phyloP scores from a whole-genome alignment of 92 coral and sea anemone species.

The Umimayanthus kanabou region DNA sequence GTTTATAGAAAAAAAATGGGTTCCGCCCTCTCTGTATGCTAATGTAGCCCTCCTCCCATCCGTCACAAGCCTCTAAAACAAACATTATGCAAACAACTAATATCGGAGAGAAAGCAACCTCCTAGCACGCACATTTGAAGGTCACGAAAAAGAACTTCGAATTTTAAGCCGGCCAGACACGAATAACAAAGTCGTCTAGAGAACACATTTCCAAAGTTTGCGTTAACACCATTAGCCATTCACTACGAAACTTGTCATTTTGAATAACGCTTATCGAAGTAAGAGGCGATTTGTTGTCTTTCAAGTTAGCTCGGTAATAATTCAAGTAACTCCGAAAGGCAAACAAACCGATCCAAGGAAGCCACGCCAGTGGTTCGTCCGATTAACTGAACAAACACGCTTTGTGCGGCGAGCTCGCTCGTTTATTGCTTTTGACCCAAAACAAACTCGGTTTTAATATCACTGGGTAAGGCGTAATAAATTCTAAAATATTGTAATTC shows the following conservation, averaged over 20 bases:
- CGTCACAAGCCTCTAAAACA: not conserved
- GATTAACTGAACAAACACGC: constrained; percentile 25
- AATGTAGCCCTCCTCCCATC: too few species aligned
- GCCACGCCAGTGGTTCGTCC: constrained; percentile 15
- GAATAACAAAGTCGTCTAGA: not conserved
- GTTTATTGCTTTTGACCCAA: constrained; percentile 13
- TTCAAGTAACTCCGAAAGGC: constrained; percentile 16
- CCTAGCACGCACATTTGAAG: not conserved
- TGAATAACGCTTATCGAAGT: not conserved
- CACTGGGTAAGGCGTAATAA: not conserved
- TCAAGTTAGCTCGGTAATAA: constrained; percentile 33
- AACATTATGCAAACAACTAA: not conserved
- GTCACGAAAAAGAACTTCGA: not conserved
- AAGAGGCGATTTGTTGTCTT: constrained; percentile 32
- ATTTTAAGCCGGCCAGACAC: not conserved
- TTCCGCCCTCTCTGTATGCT: not conserved
- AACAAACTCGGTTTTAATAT: constrained; percentile 34
- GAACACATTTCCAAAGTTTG: not conserved
- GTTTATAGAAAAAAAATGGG: too few species aligned
- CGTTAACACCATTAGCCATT: not conserved
- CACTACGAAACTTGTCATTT: not conserved
- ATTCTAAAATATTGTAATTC: not conserved
- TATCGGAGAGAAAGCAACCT: constrained; percentile 10
- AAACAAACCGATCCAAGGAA: not conserved
- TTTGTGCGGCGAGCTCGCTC: constrained; percentile 4